Percentiles rank a stretch among this genome's conserved stretches.
Conservation (phyloP, 2,113 vertebrate genomes). For the Elgaria multicarinata region DNA sequence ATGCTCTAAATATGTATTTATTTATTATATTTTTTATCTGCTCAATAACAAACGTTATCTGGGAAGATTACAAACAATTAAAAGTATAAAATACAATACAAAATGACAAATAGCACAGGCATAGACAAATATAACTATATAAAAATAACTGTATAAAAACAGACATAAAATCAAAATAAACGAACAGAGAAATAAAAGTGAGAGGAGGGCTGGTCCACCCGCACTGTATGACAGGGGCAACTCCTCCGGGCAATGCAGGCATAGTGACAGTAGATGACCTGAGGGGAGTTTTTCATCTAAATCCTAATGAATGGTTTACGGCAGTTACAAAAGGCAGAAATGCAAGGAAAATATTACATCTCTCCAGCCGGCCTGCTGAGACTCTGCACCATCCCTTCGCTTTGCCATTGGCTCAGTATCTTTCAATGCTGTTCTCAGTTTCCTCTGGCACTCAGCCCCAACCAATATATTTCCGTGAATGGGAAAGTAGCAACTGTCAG, state of each 20-base stretch:
- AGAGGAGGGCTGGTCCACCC: neutral
- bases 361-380: neutral
- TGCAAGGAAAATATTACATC: neutral
- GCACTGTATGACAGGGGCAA: neutral
- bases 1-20: too few relatives aligned
- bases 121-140: too few relatives aligned
- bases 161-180: neutral
- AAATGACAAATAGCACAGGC: too few relatives aligned
- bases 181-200: neutral
- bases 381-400: neutral
- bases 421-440: neutral
- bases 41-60: too few relatives aligned
- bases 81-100: too few relatives aligned
- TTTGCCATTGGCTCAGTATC: neutral
- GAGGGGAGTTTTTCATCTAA: neutral
- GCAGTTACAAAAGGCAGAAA: neutral
- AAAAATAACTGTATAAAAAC: neutral
- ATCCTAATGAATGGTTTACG: conserved; percentile 4
- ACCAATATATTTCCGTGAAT: neutral
- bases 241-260: neutral
- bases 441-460: neutral
- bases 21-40: too few relatives aligned
- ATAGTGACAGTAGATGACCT: neutral
- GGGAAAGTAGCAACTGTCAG: neutral
- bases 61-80: too few relatives aligned